Percentiles rank a stretch among this genome's conserved stretches.
Conservation (phyloP, 2,888 invertebrate genomes). For the Odontomyia ornata region DNA sequence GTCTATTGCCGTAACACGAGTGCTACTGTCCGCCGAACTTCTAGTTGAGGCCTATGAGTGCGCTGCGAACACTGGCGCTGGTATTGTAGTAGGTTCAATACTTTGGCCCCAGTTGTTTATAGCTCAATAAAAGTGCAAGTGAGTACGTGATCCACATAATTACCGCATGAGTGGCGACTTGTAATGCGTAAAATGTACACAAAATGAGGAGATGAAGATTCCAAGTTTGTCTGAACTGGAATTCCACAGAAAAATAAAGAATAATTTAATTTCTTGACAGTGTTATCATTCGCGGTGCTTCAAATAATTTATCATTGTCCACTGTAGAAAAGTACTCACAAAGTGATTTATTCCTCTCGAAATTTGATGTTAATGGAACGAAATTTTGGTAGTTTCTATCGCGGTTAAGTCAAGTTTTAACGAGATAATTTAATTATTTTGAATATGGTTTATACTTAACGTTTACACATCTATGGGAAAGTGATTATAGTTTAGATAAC, state of each 20-base stretch:
- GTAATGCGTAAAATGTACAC: not conserved
- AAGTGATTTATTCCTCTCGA: no score
- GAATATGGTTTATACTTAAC: no score
- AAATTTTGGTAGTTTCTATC: no score
- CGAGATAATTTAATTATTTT: no score
- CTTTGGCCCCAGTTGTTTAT: slow-evolving; percentile 3
- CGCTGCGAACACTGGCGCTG: not conserved
- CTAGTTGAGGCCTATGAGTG: not conserved
- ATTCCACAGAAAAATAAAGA: not conserved
- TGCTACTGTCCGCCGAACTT: not conserved
- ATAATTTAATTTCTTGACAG: not conserved
- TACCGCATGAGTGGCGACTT: not conserved
- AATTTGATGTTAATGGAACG: no score
- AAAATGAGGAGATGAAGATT: slow-evolving; percentile 8
- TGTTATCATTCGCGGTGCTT: not conserved
- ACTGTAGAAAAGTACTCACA: no score
- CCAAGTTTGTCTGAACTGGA: slow-evolving; percentile 3
- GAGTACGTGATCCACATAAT: slow-evolving; percentile 19
- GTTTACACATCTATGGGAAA: no score
- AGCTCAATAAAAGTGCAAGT: slow-evolving; percentile 16
- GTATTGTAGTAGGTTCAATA: not conserved
- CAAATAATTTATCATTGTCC: no score
- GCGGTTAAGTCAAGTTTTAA: no score
- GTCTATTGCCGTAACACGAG: not conserved
- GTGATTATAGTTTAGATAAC: no score